Evolutionary conservation across 2,113 vertebrate species (phyloP).

Genomic region (Anas platyrhynchos): DNA sequence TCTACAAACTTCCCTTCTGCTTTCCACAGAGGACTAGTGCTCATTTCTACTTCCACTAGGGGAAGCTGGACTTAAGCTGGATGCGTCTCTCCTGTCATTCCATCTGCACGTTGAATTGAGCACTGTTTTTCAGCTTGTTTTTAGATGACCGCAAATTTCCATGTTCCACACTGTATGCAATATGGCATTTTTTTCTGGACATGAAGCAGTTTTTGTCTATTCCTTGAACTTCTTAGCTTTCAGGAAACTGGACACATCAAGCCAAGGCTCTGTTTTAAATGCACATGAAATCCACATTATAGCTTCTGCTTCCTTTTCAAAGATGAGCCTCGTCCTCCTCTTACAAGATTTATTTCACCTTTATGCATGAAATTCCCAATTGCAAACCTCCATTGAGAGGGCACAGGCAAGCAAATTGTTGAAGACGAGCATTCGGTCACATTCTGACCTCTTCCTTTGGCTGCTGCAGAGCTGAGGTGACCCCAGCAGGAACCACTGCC

Average conservation of each 20-base stretch:
- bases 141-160: not conserved
- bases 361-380: not conserved
- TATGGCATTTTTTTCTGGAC: not conserved
- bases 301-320: not conserved
- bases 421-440: not conserved
- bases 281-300: not conserved
- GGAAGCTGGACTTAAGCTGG: not conserved
- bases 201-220: not conserved
- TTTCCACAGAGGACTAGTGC: not conserved
- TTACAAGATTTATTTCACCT: not conserved
- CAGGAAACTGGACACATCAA: slow-evolving; percentile 3
- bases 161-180: not conserved
- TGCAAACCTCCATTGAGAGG: not conserved
- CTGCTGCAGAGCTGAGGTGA: not conserved
- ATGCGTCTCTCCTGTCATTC: not conserved
- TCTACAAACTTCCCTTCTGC: slow-evolving; percentile 30
- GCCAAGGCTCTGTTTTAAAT: not conserved
- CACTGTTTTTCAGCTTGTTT: not conserved
- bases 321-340: not conserved
- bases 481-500: not conserved
- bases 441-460: not conserved
- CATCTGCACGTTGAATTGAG: not conserved
- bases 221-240: slow-evolving; percentile 11
- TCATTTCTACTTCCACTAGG: not conserved
- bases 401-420: not conserved